Percentiles rank a stretch among this genome's conserved stretches.
These are phyloP conservation scores for Tragelaphus oryx DNA, from an alignment of 2,797 vertebrate species.

Conservation along the genomic window DNA sequence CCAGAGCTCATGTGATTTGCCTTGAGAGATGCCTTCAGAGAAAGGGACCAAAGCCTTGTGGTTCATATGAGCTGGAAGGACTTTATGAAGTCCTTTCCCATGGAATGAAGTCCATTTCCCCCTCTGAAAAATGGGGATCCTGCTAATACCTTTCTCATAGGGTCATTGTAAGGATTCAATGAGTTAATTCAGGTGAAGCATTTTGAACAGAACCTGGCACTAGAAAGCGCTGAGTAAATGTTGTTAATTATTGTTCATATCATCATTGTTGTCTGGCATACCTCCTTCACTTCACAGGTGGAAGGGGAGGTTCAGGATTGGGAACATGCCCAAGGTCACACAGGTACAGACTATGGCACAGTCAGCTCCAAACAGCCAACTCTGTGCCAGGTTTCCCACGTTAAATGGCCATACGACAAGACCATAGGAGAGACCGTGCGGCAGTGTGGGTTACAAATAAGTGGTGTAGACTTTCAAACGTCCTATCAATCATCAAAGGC, in stretches of 20 bases:
- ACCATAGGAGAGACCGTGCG: neutral
- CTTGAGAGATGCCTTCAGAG: neutral
- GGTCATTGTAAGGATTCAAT: neutral
- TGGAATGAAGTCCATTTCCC: neutral
- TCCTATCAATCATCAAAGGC: neutral
- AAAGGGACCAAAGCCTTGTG: neutral
- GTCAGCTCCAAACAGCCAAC: neutral
- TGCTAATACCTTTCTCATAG: neutral
- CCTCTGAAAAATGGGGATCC: neutral
- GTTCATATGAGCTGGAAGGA: neutral
- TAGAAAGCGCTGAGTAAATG: neutral
- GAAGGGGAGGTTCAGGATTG: neutral
- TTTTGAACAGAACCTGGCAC: neutral
- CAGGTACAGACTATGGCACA: neutral
- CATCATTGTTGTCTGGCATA: neutral
- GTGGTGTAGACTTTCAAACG: neutral
- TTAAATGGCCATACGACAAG: neutral
- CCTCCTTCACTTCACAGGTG: neutral
- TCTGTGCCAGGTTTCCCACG: neutral
- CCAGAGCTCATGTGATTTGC: neutral
- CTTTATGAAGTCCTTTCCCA: neutral
- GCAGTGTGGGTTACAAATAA: neutral
- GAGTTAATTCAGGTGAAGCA: neutral
- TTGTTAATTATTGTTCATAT: neutral
- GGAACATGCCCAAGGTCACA: neutral